These are phyloP conservation scores for Philereme transversata DNA, from an alignment of 2,888 invertebrate genomes.

Conservation along the genomic window DNA sequence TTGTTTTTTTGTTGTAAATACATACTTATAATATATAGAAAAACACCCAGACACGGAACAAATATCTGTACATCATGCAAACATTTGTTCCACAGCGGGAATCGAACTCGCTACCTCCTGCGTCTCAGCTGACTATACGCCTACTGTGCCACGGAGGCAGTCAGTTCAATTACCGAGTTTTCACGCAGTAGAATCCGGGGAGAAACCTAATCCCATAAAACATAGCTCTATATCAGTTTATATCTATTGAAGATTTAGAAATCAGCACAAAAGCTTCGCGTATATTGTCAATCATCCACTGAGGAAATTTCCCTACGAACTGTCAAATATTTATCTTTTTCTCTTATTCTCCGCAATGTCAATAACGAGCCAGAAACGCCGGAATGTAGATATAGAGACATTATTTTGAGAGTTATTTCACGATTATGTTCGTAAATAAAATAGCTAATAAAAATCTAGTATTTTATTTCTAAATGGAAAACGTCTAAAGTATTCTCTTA, in stretches of 20 bases:
- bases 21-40: too few species aligned
- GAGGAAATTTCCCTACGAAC: constrained; percentile 58
- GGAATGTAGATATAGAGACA: constrained; percentile 59
- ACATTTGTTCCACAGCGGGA: too few species aligned
- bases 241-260: constrained; percentile 47
- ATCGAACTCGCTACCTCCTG: too few species aligned
- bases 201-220: constrained; percentile 33
- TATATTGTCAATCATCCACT: constrained; percentile 64
- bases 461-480: constrained; percentile 30
- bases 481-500: constrained; percentile 25
- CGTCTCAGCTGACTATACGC: too few species aligned
- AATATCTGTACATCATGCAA: too few species aligned
- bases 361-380: constrained; percentile 60
- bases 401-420: constrained; percentile 57
- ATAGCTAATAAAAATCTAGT: constrained; percentile 45
- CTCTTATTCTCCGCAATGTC: constrained; percentile 61
- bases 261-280: constrained; percentile 49
- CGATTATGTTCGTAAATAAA: constrained; percentile 56
- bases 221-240: constrained; percentile 40
- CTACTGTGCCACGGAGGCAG: too few species aligned
- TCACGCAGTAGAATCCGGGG: too few species aligned
- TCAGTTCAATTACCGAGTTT: too few species aligned
- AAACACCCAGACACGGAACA: too few species aligned
- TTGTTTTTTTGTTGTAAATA: too few species aligned
- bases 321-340: constrained; percentile 69